Evolutionary conservation across 2,113 vertebrate species (phyloP), one percentile per base, ranked within the genome.

Genomic region (Chionis minor): DNA sequence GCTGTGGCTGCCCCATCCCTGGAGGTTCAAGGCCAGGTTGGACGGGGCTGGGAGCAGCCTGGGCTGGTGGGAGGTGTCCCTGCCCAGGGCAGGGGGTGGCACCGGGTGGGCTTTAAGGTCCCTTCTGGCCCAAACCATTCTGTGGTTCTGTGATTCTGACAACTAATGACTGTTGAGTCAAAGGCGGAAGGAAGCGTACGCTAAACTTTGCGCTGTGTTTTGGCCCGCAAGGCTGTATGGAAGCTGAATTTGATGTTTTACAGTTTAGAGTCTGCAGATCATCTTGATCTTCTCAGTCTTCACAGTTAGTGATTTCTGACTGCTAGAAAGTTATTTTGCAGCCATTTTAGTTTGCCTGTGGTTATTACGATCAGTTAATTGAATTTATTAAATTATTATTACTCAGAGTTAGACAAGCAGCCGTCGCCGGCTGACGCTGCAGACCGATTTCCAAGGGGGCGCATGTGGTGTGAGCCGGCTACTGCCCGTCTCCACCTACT

Each of bases 401-500:
- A 44, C n/a, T 26, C 59, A 27, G 17, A 20, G 26, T 42, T 28
- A 52, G 30, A 35, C 10, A 19, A 67, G 54, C 26, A 42, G 30
- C 63, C 4, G 0, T 62, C 42, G 11, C 49, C 18, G 10, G 0
- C 28, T 0, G 4, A 12, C 1, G 3, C 35, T 40, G 72, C 58
- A 32, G 33, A 5, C 19, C 4, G 10, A 1, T 44, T 44, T 70
- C 55, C 0, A 3, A 26, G 66, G 81, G 24, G 15, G 47, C 2
- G 17, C 56, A 13, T 2, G 4, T 12, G 32, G 12, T 11, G 1
- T 12, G 8, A n/a, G 24, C 28, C 26, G 2, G 4, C 2, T 3
- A 2, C n/a, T 61, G 30, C 30, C 55, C 18, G 1, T 13, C n/a
- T 42, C 4, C 0, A n/a, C 3, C 1, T 8, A 2, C 8, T 3